A percentile compares a stretch with the other conserved stretches of the same genome.
Conservation (phyloP, 1,140 invertebrate genomes). For the Cydia strobilella region DNA sequence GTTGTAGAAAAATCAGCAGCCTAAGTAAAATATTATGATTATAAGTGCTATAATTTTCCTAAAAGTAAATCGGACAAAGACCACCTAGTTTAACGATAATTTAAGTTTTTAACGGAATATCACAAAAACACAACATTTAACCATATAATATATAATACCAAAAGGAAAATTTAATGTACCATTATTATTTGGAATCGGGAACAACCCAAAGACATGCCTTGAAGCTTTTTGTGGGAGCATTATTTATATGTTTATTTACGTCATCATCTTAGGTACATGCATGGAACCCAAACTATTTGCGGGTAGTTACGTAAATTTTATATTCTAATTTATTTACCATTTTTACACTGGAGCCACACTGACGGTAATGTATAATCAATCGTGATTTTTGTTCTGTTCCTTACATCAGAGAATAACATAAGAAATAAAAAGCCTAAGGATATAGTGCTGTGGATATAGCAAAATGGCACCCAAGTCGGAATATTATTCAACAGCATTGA, state of each 20-base stretch:
- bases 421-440: no score
- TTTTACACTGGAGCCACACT: neutral
- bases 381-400: neutral
- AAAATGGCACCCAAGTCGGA: no score
- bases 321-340: slow-evolving; percentile 16
- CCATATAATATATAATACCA: slow-evolving; percentile 41
- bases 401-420: neutral
- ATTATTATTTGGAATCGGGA: slow-evolving; percentile 38
- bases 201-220: slow-evolving; percentile 33
- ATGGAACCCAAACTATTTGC: slow-evolving; percentile 47
- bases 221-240: slow-evolving; percentile 4
- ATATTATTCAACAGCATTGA: no score
- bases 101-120: slow-evolving; percentile 36
- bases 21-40: slow-evolving; percentile 31
- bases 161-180: slow-evolving; percentile 38
- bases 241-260: neutral
- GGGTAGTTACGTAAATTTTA: slow-evolving; percentile 5
- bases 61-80: neutral
- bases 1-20: slow-evolving; percentile 5
- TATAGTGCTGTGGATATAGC: no score
- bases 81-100: slow-evolving; percentile 35
- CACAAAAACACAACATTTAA: slow-evolving; percentile 63
- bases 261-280: slow-evolving; percentile 48
- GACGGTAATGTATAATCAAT: neutral
- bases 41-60: neutral